phyloP scores from a whole-genome alignment of 1,140 invertebrate genomes.

The Hypothenemus hampei region DNA sequence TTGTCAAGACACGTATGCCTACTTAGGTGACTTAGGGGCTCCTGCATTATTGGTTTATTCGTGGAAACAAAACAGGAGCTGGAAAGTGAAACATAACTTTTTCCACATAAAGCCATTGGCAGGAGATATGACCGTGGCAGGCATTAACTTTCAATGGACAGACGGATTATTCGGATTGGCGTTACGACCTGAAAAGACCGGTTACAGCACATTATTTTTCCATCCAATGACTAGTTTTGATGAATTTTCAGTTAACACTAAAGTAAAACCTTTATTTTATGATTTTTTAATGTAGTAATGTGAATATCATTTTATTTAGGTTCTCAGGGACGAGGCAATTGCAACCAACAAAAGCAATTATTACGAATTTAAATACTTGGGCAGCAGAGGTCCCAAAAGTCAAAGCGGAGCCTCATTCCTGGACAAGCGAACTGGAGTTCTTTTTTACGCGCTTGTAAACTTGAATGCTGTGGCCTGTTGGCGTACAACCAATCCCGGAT shows the following conservation, averaged over 20 bases:
- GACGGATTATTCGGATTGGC: conserved; percentile 72
- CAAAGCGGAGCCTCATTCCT: conserved; percentile 71
- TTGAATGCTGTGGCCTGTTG: conserved; percentile 73
- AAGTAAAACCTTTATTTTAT: conserved; percentile 29
- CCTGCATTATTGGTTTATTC: conserved; percentile 66
- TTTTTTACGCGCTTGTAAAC: conserved; percentile 72
- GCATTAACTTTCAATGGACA: conserved; percentile 67
- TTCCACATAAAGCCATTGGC: conserved; percentile 65
- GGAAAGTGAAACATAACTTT: conserved; percentile 65
- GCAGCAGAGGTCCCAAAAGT: conserved; percentile 62
- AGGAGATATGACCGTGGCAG: conserved; percentile 66
- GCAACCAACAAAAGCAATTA: conserved; percentile 52
- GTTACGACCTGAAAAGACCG: conserved; percentile 53
- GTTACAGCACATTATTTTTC: conserved; percentile 69
- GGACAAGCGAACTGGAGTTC: conserved; percentile 62
- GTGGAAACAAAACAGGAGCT: conserved; percentile 59
- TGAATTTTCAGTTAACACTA: conserved; percentile 67
- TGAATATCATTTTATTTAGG: conserved; percentile 17
- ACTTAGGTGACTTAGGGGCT: conserved; percentile 59
- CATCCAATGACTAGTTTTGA: conserved; percentile 68
- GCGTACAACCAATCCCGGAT: conserved; percentile 62
- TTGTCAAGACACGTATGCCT: conserved; percentile 58
- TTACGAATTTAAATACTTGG: conserved; percentile 61
- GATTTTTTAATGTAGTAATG: neutral
- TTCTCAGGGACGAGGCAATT: conserved; percentile 54